Conservation (phyloP, 2,797 vertebrate species). For the Falco biarmicus region DNA sequence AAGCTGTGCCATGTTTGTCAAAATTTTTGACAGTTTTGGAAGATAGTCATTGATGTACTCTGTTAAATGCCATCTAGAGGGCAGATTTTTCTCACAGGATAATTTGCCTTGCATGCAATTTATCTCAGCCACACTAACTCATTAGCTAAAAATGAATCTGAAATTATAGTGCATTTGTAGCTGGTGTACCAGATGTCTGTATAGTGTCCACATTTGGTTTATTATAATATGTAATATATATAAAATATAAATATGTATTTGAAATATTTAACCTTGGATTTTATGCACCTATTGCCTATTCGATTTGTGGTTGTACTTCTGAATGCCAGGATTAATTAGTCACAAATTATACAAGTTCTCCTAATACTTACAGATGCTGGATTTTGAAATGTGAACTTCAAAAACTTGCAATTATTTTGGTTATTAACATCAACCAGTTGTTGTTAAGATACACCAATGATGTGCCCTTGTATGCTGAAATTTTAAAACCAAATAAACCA, state of each 20-base stretch:
- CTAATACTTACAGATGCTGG: background rate
- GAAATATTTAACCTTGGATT: slow-evolving; percentile 24
- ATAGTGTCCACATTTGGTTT: background rate
- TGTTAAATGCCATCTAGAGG: background rate
- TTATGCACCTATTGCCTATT: background rate
- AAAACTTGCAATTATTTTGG: slow-evolving; percentile 18
- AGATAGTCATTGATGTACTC: background rate
- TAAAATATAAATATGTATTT: background rate
- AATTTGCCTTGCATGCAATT: background rate
- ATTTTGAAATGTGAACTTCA: background rate
- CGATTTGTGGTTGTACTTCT: slow-evolving; percentile 4
- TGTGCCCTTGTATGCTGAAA: background rate
- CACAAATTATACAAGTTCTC: background rate
- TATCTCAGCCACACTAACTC: background rate
- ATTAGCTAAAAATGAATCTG: background rate
- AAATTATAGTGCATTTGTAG: background rate
- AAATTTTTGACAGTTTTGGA: background rate
- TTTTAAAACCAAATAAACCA: background rate
- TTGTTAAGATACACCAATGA: background rate
- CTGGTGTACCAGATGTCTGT: background rate
- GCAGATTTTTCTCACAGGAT: background rate
- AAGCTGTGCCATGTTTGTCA: background rate
- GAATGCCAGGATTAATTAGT: slow-evolving; percentile 4
- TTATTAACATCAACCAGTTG: background rate
- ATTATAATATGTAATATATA: background rate